Evolutionary conservation across 2,888 invertebrate species (phyloP), one percentile per base, ranked within the genome.

Genomic region (Sinelater perroti): DNA sequence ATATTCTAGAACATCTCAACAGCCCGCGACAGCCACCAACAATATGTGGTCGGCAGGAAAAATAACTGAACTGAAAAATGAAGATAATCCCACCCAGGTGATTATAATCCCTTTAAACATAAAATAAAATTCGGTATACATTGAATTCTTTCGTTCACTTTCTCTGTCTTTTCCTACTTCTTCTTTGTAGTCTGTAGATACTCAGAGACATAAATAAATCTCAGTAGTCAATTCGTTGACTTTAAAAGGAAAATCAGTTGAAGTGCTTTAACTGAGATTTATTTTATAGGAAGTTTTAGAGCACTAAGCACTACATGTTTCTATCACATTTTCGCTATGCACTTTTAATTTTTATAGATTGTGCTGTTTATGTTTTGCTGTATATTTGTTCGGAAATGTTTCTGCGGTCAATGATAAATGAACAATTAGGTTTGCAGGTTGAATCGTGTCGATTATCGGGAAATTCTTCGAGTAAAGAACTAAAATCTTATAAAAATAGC

Each of bases 261-360:
- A 30, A 30, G 3, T 16, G 3, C 7, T 16, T 16, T 18, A n/a
- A 64, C 61, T 64, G 63, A 62, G 58, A 58, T 63, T 59, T 61
- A 50, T 55, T 63, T 60, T 42, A 30, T 11, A 30, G 40, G 17
- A 45, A 50, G 5, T 28, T 56, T 49, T 60, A 61, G 51, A 74
- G 76, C 76, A 78, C 77, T 73, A 68, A 65, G 78, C 78, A 78
- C 78, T 69, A 76, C 77, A 78, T 78, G 76, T 77, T 70, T 78
- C 78, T 77, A 77, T 76, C 75, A 73, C 70, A 70, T 70, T 71
- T 75, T 74, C 75, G 75, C 74, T 67, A 64, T 61, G 50, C 49
- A 56, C 51, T 56, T 28, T n/a, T n/a, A n/a, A n/a, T n/a, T n/a
- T n/a, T n/a, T n/a, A n/a, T n/a, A n/a, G n/a, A n/a, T n/a, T n/a